A percentile compares a stretch with the other conserved stretches of the same genome.
Conservation (phyloP, 2,888 invertebrate species). For the Bugulina stolonifera region DNA sequence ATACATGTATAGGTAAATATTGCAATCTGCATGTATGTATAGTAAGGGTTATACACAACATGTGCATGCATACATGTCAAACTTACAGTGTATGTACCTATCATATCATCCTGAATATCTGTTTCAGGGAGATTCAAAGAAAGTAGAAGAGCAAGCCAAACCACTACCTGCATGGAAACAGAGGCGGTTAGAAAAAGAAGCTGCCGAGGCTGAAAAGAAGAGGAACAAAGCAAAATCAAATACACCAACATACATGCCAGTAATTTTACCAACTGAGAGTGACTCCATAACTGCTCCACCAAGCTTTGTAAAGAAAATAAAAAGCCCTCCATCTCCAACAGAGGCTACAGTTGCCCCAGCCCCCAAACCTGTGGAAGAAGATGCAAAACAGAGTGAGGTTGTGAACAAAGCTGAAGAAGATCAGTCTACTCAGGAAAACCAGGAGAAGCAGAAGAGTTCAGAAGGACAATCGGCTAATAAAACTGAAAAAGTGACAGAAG, state of each 20-base stretch:
- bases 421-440: no score
- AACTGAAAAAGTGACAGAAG: no score
- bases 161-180: conserved; percentile 21
- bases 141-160: background rate
- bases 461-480: no score
- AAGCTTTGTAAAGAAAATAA: background rate
- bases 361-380: background rate
- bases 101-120: no score
- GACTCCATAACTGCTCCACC: background rate
- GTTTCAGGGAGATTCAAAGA: no score
- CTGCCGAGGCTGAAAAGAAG: background rate
- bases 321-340: background rate
- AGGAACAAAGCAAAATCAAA: background rate
- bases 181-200: conserved; percentile 7
- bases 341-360: background rate
- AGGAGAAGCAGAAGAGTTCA: no score
- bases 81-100: no score
- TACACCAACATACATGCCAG: conserved; percentile 3
- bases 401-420: background rate
- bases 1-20: no score
- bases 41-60: no score
- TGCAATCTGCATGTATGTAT: no score
- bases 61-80: no score
- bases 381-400: background rate
- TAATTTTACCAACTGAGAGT: background rate